Conservation (phyloP, 2,113 vertebrate genomes). For the Lepisosteus osseus region DNA sequence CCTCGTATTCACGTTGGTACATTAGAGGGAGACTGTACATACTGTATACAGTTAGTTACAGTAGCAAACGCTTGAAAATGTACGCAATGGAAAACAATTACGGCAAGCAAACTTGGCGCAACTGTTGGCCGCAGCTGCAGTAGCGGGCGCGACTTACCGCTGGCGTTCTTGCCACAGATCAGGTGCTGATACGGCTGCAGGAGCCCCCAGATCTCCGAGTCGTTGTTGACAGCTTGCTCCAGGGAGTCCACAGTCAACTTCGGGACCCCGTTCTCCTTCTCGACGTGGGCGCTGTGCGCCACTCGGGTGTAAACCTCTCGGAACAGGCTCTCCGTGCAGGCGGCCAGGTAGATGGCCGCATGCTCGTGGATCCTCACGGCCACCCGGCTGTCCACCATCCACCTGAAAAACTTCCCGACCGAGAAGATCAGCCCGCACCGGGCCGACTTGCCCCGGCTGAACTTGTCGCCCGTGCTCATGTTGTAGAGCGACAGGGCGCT, state of each 20-base stretch:
- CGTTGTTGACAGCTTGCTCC: constrained; percentile 84
- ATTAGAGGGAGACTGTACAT: no score
- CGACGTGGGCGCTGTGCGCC: constrained; percentile 62
- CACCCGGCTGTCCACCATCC: constrained; percentile 94
- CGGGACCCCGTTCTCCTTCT: constrained; percentile 71
- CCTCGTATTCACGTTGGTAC: no score
- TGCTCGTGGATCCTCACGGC: constrained; percentile 91
- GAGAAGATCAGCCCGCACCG: constrained; percentile 89
- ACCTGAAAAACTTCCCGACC: constrained; percentile 93
- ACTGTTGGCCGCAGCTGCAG: constrained; percentile 27
- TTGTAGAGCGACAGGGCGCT: constrained; percentile 90
- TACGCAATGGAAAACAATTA: no score
- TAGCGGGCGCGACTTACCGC: constrained; percentile 72
- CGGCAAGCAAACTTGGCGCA: no score
- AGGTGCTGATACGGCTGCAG: constrained; percentile 86
- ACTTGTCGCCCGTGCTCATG: constrained; percentile 94
- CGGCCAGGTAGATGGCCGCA: constrained; percentile 92
- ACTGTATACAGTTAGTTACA: no score
- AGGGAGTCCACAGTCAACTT: constrained; percentile 82
- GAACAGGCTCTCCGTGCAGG: constrained; percentile 89
- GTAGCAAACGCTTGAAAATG: no score
- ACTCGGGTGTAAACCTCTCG: constrained; percentile 80
- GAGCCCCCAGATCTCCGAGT: constrained; percentile 88
- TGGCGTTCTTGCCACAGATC: constrained; percentile 88
- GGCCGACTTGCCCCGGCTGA: constrained; percentile 85